phyloP scores from a whole-genome alignment of 2,113 vertebrate species.

The Apteryx mantelli region DNA sequence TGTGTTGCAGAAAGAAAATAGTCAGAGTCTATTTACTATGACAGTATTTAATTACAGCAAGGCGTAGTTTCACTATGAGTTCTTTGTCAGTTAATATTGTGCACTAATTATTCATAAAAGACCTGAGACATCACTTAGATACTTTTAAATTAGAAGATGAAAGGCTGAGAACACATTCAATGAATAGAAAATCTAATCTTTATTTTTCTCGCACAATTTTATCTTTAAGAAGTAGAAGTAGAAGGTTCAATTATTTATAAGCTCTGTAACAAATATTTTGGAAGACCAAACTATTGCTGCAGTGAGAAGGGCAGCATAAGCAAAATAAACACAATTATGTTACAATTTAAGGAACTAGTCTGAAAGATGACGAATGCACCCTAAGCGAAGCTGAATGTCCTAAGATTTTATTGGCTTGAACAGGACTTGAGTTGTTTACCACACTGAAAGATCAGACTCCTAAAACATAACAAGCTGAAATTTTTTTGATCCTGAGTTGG shows the following conservation, averaged over 20 bases:
- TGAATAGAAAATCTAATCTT: background rate
- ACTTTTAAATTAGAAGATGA: constrained; percentile 13
- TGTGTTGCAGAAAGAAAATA: background rate
- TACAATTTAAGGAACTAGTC: constrained; percentile 5
- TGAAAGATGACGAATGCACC: background rate
- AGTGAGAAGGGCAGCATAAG: background rate
- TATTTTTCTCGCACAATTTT: background rate
- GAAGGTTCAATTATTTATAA: constrained; percentile 1
- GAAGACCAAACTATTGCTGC: background rate
- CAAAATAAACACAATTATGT: constrained; percentile 1
- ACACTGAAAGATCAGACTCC: background rate
- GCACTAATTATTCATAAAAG: constrained; percentile 46
- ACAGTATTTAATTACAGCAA: constrained; percentile 23
- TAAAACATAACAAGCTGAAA: background rate
- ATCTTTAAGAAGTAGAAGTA: constrained; percentile 11
- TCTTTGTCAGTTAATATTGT: constrained; percentile 26
- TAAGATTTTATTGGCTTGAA: background rate
- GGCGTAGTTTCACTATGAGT: background rate
- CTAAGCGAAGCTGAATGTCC: background rate
- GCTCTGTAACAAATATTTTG: background rate
- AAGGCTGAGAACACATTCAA: background rate
- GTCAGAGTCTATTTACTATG: background rate
- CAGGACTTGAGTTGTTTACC: background rate
- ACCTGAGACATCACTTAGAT: background rate
- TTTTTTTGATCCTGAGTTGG: background rate